Percentiles rank a stretch among this genome's conserved stretches.
Conservation (phyloP, 2,888 invertebrate genomes). For the Sminthurinus aureus region DNA sequence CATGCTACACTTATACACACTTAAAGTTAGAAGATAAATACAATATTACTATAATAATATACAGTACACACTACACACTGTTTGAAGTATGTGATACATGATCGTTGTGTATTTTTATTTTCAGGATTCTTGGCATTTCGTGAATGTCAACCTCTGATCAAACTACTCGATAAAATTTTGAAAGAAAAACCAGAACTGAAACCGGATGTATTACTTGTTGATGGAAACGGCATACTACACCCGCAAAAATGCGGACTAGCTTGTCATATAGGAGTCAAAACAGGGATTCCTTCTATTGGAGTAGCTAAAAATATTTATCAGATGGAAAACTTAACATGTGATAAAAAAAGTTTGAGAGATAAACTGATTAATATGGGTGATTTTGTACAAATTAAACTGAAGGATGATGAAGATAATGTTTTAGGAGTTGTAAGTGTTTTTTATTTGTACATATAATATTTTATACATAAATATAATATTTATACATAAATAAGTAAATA, state of each 20-base stretch:
- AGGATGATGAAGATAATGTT: constrained; percentile 30
- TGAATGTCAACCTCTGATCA: constrained; percentile 62
- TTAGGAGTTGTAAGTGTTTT: constrained; percentile 54
- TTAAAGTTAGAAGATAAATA: not conserved
- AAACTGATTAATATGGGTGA: constrained; percentile 51
- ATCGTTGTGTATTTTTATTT: not conserved
- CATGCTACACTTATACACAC: too few species aligned
- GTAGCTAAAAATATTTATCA: constrained; percentile 64
- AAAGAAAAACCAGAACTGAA: constrained; percentile 60
- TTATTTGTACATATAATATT: too few species aligned
- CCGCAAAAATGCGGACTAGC: constrained; percentile 64
- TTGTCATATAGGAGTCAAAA: constrained; percentile 64
- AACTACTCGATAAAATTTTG: constrained; percentile 59
- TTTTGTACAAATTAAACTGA: constrained; percentile 38
- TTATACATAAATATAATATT: not conserved
- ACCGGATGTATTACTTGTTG: constrained; percentile 64
- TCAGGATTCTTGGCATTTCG: constrained; percentile 64
- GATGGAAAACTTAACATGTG: constrained; percentile 61
- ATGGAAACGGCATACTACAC: constrained; percentile 65
- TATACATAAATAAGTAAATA: not conserved
- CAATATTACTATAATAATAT: too few species aligned
- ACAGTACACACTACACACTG: too few species aligned
- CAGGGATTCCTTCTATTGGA: constrained; percentile 63
- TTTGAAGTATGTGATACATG: too few species aligned
- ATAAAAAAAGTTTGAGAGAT: constrained; percentile 44